Evolutionary conservation across 30 jellyfish, hydroid and myxozoan species (phyloP), one percentile per base, ranked within the genome.

Genomic region (Phacellophora camtschatica): DNA sequence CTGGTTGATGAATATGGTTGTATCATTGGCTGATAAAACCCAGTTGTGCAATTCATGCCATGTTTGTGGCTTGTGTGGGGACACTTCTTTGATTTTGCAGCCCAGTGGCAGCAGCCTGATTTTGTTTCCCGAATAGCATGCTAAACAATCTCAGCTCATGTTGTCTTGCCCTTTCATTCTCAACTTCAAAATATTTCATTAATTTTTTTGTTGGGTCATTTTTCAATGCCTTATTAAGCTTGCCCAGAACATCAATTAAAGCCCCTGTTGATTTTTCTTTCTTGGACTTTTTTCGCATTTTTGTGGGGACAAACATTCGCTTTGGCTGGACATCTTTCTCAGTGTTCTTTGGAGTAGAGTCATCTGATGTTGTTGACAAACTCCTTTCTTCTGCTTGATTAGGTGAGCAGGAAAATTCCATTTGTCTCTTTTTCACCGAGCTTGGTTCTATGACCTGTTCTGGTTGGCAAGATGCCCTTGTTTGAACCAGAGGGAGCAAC

Each of bases 401-500:
- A 4, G 56, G 1, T 43, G 56, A 43, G 1, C 4, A 4, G 13
- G 56, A 43, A 43, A 1, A 22, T 16, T 20, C 27, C 12, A 22
- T 20, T 27, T 23, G 30, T 3, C 53, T 63, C 48, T 25, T 48
- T 32, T 36, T 19, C 23, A 28, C 32, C 19, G 64, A 66, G 42
- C 66, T 33, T 46, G 50, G 72, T 71, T 70, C 84, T 28, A 70
- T 70, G 27, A 71, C 84, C 66, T 67, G 82, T 30, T 70, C 84
- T 39, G 84, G 84, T 49, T 70, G 84, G 30, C 84, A 70, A 15
- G 73, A 70, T 43, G 58, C 84, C 30, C 84, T 0, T 39, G 84
- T 39, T 46, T 70, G 84, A 29, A 70, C 42, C 25, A 70, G 27
- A 8, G 84, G 73, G 42, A 33, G 43, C 69, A 42, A 46, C 69